These are phyloP conservation scores for Perca fluviatilis DNA, from an alignment of 2,113 vertebrate species.

Conservation along the genomic window DNA sequence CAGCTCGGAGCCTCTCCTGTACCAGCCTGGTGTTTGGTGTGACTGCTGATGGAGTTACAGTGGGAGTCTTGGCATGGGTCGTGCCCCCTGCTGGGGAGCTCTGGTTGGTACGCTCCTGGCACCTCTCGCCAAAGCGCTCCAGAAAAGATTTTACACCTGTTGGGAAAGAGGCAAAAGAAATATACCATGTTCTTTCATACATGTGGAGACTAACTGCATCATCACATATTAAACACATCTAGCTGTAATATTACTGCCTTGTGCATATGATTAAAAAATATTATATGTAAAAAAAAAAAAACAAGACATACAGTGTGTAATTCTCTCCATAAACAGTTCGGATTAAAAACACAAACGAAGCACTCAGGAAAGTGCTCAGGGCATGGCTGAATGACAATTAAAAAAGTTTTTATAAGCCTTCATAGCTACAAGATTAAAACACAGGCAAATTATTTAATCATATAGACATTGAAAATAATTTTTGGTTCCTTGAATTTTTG, in stretches of 20 bases:
- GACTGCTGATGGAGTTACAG: constrained; percentile 74
- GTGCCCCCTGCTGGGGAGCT: constrained; percentile 74
- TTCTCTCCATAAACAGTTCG: background rate
- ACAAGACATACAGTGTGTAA: background rate
- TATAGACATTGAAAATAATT: no score
- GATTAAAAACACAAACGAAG: background rate
- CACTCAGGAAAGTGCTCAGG: no score
- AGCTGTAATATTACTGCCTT: background rate
- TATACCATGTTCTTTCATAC: background rate
- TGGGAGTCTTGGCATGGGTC: constrained; percentile 71
- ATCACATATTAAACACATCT: background rate
- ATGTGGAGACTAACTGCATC: background rate
- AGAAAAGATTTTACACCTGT: constrained; percentile 92
- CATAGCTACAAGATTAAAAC: no score
- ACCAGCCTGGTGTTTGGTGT: constrained; percentile 90
- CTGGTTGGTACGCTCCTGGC: constrained; percentile 84
- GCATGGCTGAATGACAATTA: no score
- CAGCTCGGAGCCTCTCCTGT: constrained; percentile 88
- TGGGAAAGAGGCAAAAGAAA: background rate
- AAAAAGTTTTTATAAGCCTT: no score
- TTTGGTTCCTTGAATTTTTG: no score
- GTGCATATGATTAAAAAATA: no score
- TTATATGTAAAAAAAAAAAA: background rate
- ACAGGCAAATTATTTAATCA: no score
- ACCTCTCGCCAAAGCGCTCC: constrained; percentile 93